These are phyloP conservation scores for Agrilus biguttatus DNA, from an alignment of 2,888 invertebrate genomes.

Conservation along the genomic window DNA sequence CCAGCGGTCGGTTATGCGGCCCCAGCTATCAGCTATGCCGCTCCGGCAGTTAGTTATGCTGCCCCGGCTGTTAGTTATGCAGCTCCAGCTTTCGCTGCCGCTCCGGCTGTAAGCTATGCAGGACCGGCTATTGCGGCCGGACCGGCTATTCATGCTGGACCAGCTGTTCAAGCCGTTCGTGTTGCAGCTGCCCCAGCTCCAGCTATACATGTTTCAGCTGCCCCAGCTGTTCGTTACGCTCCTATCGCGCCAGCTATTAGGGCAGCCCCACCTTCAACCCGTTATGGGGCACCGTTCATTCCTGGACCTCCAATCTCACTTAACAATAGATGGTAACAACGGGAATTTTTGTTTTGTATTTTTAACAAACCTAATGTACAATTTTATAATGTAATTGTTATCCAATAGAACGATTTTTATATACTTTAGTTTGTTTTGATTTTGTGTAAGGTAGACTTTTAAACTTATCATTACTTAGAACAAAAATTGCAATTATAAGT, in stretches of 20 bases:
- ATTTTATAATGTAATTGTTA: too few species aligned
- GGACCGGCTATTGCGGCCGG: not conserved
- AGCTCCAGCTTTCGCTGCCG: slow-evolving; percentile 1
- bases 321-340: not conserved
- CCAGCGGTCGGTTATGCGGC: slow-evolving; percentile 25
- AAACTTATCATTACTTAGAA: too few species aligned
- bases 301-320: not conserved
- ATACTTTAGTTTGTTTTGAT: too few species aligned
- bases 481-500: too few species aligned
- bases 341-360: slow-evolving; percentile 1
- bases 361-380: not conserved
- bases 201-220: slow-evolving; percentile 11
- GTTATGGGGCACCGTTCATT: not conserved
- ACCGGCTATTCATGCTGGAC: slow-evolving; percentile 3
- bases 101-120: slow-evolving; percentile 2
- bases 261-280: slow-evolving; percentile 6
- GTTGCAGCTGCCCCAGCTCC: slow-evolving; percentile 6
- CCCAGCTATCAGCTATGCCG: slow-evolving; percentile 30
- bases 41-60: slow-evolving; percentile 3
- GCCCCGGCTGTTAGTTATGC: slow-evolving; percentile 6
- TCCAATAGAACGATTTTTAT: too few species aligned
- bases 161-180: slow-evolving; percentile 4
- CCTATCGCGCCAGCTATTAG: slow-evolving; percentile 7
- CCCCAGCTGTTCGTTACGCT: slow-evolving; percentile 8
- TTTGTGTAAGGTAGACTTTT: too few species aligned